These are phyloP conservation scores for Corythoichthys haematopterus DNA, from an alignment of 2,113 vertebrate species.

Conservation along the genomic window DNA sequence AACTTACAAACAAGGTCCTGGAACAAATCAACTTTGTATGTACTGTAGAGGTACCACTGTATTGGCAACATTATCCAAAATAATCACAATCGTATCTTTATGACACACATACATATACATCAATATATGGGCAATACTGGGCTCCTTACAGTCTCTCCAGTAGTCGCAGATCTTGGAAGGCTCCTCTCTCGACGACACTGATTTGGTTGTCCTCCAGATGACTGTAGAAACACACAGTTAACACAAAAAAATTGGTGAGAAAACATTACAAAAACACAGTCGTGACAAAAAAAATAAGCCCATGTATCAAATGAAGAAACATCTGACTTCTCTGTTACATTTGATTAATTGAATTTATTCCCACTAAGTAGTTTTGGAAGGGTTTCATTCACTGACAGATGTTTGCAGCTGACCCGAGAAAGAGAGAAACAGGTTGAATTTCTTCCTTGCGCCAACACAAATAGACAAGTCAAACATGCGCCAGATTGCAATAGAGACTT, in stretches of 20 bases:
- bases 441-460: constrained; percentile 27
- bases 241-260: not conserved
- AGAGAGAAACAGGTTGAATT: constrained; percentile 30
- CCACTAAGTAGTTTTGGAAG: not conserved
- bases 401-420: constrained; percentile 10
- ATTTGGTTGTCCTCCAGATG: constrained; percentile 98
- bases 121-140: not conserved
- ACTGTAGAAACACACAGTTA: constrained; percentile 56
- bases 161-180: constrained; percentile 95
- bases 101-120: too few relatives aligned
- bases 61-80: too few relatives aligned
- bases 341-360: not conserved
- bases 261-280: not conserved
- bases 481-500: constrained; percentile 22
- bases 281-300: not conserved
- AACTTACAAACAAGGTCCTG: too few relatives aligned
- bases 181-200: constrained; percentile 90
- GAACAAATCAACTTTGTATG: too few relatives aligned
- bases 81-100: too few relatives aligned
- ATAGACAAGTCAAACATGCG: constrained; percentile 12
- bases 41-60: too few relatives aligned
- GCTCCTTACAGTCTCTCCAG: constrained; percentile 92
- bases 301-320: not conserved
- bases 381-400: constrained; percentile 10
- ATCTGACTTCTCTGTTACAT: constrained; percentile 1